Conservation (phyloP, 2,113 vertebrate species). For the Leiothrix lutea region DNA sequence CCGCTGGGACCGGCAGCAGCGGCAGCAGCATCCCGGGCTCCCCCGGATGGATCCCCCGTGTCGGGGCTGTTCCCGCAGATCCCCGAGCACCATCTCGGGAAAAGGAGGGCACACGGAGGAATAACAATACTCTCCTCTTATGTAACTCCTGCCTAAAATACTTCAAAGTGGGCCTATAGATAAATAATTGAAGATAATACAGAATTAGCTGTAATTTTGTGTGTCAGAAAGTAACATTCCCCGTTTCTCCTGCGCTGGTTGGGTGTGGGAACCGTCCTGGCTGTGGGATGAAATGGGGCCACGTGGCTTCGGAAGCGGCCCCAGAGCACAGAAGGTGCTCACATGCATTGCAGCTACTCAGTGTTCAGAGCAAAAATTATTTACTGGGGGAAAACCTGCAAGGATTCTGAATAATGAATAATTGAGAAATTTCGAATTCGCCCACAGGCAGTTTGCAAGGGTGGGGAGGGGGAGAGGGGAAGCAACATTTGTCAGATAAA, state of each 20-base stretch:
- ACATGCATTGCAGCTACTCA: neutral
- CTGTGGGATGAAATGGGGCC: neutral
- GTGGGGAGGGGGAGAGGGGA: neutral
- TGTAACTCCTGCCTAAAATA: constrained; percentile 57
- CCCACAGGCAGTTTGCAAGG: neutral
- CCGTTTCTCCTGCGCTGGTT: neutral
- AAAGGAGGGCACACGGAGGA: constrained; percentile 21
- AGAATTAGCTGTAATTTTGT: constrained; percentile 32
- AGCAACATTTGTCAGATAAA: constrained; percentile 34
- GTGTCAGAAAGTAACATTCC: neutral
- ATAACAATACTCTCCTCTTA: constrained; percentile 41
- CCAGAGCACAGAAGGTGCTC: neutral
- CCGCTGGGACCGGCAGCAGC: rapidly evolving
- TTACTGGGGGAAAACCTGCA: neutral
- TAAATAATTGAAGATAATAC: constrained; percentile 56
- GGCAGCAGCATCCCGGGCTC: neutral
- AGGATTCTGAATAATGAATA: constrained; percentile 14
- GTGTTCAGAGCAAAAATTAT: neutral
- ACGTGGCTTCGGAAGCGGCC: neutral
- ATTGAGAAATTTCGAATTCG: neutral
- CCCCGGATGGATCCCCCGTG: neutral
- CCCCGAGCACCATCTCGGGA: neutral
- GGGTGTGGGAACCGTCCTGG: neutral
- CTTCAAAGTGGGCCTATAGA: constrained; percentile 17
- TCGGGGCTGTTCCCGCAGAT: neutral